These are phyloP conservation scores for Crematogaster levior DNA, from an alignment of 2,888 invertebrate species.

Conservation along the genomic window DNA sequence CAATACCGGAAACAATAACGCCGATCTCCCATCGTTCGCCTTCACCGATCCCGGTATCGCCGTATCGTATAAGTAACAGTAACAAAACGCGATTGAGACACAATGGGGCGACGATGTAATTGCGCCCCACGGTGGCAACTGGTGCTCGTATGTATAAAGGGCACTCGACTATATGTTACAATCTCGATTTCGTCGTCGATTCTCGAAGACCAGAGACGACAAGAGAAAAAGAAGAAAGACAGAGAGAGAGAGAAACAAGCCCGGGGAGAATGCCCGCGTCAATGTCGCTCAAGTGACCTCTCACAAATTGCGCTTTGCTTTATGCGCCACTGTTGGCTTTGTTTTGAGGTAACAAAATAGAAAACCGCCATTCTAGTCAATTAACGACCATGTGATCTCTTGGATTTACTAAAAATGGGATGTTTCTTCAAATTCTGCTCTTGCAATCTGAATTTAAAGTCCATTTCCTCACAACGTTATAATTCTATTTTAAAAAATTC, in stretches of 20 bases:
- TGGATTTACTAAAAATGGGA: constrained; percentile 36
- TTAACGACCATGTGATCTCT: constrained; percentile 74
- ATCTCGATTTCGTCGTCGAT: constrained; percentile 75
- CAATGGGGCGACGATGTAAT: constrained; percentile 83
- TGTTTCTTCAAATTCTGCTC: not conserved
- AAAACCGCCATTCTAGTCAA: constrained; percentile 84
- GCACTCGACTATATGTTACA: constrained; percentile 77
- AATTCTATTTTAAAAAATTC: not conserved
- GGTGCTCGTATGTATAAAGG: constrained; percentile 64
- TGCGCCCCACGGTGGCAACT: constrained; percentile 74
- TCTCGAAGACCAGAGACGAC: constrained; percentile 48
- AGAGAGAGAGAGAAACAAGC: constrained; percentile 29
- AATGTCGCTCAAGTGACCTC: constrained; percentile 72
- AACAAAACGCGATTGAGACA: constrained; percentile 83
- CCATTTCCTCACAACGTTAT: not conserved
- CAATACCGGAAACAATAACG: constrained; percentile 63
- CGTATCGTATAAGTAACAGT: constrained; percentile 77
- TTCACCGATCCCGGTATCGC: constrained; percentile 10
- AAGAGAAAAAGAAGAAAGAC: constrained; percentile 25
- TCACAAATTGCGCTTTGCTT: constrained; percentile 69
- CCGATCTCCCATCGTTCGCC: constrained; percentile 34
- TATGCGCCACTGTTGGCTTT: constrained; percentile 81
- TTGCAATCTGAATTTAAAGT: not conserved
- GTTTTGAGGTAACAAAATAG: constrained; percentile 85
- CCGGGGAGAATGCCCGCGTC: constrained; percentile 15